These are phyloP conservation scores for Serranus cabrilla DNA, from an alignment of 2,797 vertebrate genomes.

Conservation along the genomic window DNA sequence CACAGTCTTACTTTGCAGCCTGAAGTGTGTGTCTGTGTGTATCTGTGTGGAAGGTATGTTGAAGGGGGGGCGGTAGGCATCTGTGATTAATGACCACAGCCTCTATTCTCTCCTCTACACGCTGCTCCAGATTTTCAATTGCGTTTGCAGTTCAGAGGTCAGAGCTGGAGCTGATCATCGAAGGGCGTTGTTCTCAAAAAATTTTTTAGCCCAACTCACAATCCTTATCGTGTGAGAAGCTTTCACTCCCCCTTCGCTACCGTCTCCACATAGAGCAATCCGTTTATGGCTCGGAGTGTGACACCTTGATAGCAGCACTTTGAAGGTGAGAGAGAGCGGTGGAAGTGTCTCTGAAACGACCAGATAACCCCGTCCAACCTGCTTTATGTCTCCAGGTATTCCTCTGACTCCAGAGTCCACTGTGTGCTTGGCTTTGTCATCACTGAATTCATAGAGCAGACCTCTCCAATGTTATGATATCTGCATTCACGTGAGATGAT, in stretches of 20 bases:
- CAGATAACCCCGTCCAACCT: slow-evolving; percentile 65
- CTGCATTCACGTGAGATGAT: slow-evolving; percentile 32
- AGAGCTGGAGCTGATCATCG: slow-evolving; percentile 58
- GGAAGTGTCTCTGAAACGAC: slow-evolving; percentile 53
- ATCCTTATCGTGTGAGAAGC: slow-evolving; percentile 61
- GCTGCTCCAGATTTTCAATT: slow-evolving; percentile 77
- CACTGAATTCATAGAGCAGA: slow-evolving; percentile 18
- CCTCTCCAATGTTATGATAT: slow-evolving; percentile 19
- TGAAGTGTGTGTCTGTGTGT: slow-evolving; percentile 17
- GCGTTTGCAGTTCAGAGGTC: slow-evolving; percentile 77
- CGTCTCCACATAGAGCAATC: slow-evolving; percentile 59
- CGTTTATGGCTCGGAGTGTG: slow-evolving; percentile 47
- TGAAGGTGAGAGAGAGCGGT: slow-evolving; percentile 62
- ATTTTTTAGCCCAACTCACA: slow-evolving; percentile 39
- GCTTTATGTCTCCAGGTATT: slow-evolving; percentile 55
- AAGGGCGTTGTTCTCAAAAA: slow-evolving; percentile 67
- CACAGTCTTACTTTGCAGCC: slow-evolving; percentile 24
- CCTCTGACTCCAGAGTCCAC: slow-evolving; percentile 35
- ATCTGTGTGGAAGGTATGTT: slow-evolving; percentile 23
- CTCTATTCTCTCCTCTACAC: slow-evolving; percentile 56
- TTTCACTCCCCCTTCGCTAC: slow-evolving; percentile 3
- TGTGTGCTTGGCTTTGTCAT: slow-evolving; percentile 4
- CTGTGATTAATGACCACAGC: slow-evolving; percentile 82
- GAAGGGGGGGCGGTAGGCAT: slow-evolving; percentile 24
- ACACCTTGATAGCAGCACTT: slow-evolving; percentile 68